Evolutionary conservation across 2,113 vertebrate genomes (phyloP), one percentile per base, ranked within the genome.

Genomic region (Semnornis frantzii): DNA sequence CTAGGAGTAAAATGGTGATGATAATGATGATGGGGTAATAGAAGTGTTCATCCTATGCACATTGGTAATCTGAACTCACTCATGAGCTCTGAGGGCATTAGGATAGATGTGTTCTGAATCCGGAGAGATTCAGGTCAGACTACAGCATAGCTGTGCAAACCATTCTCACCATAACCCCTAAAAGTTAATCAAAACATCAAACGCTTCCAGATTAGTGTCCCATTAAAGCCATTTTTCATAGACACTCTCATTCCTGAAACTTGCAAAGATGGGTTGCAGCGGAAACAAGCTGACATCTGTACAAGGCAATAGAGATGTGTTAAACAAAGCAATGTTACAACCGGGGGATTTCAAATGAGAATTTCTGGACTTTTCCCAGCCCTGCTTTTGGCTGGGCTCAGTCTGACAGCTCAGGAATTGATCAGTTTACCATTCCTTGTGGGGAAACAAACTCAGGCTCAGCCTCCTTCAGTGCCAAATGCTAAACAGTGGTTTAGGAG

Each of bases 101-200:
- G 62, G 42, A 64, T 48, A 13, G 62, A 84, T 92, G 82, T 75
- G 84, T 64, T 83, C 87, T 70, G 90, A 85, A 86, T 81, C 69
- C 75, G 76, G 82, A 94, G 66, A 46, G 78, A 42, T 37, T 76
- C 80, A 48, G 27, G 57, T 34, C 63, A 72, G 55, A 6, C 9
- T 64, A 24, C 0, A 2, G 27, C 72, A 50, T 11, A 64, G 48
- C 39, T 71, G 16, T 57, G 57, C 65, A 63, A 71, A 60, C 46
- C 3, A 0, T 74, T 88, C 58, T 12, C 13, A 73, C 65, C 42
- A 15, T 13, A 93, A 57, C 23, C 33, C 25, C n/a, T 58, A 52
- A 19, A 66, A 92, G 78, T 63, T 76, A 89, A 87, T 89, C 66
- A 85, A 93, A 96, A 83, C 30, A 77, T 73, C n/a, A 74, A 74